Evolutionary conservation across 2,113 vertebrate genomes (phyloP).

Genomic region (Cisticola juncidis): DNA sequence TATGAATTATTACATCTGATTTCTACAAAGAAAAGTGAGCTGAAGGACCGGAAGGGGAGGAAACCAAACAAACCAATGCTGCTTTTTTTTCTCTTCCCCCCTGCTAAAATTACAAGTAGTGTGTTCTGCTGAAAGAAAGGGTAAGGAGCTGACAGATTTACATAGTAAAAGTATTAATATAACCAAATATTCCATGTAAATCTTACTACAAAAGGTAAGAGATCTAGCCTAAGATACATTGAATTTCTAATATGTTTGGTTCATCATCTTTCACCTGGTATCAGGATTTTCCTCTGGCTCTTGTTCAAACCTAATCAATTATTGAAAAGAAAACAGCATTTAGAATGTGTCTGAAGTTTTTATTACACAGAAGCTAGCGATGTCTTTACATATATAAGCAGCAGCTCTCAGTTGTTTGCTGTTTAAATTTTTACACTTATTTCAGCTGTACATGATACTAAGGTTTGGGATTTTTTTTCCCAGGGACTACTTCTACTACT

Average conservation of each 20-base stretch:
- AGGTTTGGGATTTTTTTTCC: background rate
- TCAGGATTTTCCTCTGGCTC: slow-evolving; percentile 40
- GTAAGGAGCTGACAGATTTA: background rate
- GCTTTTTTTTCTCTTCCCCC: background rate
- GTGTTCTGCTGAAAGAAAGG: slow-evolving; percentile 35
- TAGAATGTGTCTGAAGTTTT: slow-evolving; percentile 44
- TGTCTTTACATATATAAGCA: background rate
- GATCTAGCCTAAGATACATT: slow-evolving; percentile 17
- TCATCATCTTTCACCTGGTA: slow-evolving; percentile 4
- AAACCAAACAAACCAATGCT: background rate
- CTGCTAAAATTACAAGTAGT: background rate
- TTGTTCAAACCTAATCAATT: slow-evolving; percentile 45
- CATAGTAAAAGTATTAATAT: background rate
- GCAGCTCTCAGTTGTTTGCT: background rate
- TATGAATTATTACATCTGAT: slow-evolving; percentile 68
- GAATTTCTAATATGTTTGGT: slow-evolving; percentile 31
- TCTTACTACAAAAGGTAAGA: slow-evolving; percentile 1
- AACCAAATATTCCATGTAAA: slow-evolving; percentile 17
- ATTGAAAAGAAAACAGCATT: slow-evolving; percentile 5
- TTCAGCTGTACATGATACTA: slow-evolving; percentile 69
- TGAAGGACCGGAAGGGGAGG: background rate
- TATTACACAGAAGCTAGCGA: slow-evolving; percentile 6
- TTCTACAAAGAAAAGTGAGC: slow-evolving; percentile 33
- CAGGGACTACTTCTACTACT: background rate
- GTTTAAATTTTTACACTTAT: slow-evolving; percentile 49